These are phyloP conservation scores for Rhinopomastus cyanomelas DNA, from an alignment of 2,113 vertebrate species.

Conservation along the genomic window DNA sequence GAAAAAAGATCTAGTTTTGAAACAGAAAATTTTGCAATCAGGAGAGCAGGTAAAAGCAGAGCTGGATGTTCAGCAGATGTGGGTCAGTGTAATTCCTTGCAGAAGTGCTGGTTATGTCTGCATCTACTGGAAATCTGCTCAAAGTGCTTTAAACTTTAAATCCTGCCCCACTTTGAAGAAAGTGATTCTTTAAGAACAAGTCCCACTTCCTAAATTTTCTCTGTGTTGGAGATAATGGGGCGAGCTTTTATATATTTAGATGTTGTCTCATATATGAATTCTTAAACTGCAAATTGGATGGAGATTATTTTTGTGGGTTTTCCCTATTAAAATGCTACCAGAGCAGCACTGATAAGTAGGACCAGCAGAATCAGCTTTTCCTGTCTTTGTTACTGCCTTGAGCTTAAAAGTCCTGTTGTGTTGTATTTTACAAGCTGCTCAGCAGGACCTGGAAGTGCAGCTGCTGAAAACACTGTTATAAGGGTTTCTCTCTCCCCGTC, in stretches of 20 bases:
- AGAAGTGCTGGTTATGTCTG: neutral
- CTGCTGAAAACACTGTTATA: neutral
- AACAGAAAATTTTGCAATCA: neutral
- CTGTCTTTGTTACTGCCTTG: neutral
- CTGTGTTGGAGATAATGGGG: neutral
- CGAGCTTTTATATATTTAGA: neutral
- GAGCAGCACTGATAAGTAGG: neutral
- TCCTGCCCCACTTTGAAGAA: neutral
- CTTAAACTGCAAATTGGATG: neutral
- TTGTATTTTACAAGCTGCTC: neutral
- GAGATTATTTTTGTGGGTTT: neutral
- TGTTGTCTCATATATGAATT: neutral
- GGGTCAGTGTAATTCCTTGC: neutral
- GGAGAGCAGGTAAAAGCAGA: neutral
- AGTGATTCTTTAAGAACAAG: neutral
- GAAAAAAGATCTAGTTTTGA: neutral
- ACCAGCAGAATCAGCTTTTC: neutral
- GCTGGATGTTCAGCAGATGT: neutral
- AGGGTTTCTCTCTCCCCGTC: neutral
- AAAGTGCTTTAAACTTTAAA: neutral
- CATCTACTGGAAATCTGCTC: neutral
- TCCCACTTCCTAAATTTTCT: neutral
- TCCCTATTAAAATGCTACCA: neutral
- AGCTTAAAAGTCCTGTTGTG: neutral
- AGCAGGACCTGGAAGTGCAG: neutral